phyloP scores from a whole-genome alignment of 1,140 invertebrate species.

The Xylocopa sonorina region DNA sequence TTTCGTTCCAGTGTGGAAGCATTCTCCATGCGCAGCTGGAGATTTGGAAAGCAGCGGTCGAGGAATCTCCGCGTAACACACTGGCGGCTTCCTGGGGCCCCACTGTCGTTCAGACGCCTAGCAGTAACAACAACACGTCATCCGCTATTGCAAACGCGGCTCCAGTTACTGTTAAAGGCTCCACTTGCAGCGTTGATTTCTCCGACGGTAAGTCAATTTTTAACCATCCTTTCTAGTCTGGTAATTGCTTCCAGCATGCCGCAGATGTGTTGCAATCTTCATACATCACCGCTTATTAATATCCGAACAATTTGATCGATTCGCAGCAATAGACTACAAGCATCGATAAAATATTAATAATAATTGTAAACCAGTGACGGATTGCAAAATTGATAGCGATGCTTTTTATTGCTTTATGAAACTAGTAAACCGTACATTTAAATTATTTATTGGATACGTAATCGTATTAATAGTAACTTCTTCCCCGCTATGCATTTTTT shows the following conservation, averaged over 20 bases:
- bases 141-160: constrained; percentile 57
- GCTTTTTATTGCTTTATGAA: too few species aligned
- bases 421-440: too few species aligned
- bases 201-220: constrained; percentile 83
- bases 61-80: constrained; percentile 80
- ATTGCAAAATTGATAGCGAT: too few species aligned
- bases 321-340: too few species aligned
- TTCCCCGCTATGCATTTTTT: too few species aligned
- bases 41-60: constrained; percentile 93
- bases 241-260: neutral
- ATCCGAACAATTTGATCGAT: too few species aligned
- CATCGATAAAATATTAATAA: too few species aligned
- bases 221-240: neutral
- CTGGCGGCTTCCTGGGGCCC: constrained; percentile 78
- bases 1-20: constrained; percentile 87
- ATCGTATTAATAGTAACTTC: too few species aligned
- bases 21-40: constrained; percentile 94
- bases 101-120: constrained; percentile 72
- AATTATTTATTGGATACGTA: too few species aligned
- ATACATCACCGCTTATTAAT: too few species aligned
- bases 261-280: neutral
- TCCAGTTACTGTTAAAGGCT: constrained; percentile 71
- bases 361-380: too few species aligned
- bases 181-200: constrained; percentile 80
- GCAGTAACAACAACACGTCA: constrained; percentile 21